These are phyloP conservation scores for Pluvialis apricaria DNA, from an alignment of 2,113 vertebrate genomes.

Conservation along the genomic window DNA sequence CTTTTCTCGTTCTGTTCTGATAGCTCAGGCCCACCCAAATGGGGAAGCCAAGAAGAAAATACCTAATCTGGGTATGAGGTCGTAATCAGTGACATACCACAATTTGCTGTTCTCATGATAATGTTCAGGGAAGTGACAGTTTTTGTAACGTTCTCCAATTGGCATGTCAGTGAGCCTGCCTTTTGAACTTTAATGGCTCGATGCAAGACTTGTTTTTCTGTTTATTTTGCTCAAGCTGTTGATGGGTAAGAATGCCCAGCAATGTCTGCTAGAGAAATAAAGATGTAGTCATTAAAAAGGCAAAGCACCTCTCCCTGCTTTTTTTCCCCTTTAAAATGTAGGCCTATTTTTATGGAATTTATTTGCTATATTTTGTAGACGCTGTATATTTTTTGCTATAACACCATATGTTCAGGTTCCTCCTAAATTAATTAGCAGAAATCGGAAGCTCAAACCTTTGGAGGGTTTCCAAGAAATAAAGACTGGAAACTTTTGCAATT, in stretches of 20 bases:
- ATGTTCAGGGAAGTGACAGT: background rate
- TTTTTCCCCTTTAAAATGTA: background rate
- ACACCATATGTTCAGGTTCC: conserved; percentile 29
- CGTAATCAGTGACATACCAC: rapidly evolving
- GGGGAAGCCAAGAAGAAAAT: rapidly evolving
- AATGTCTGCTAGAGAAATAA: background rate
- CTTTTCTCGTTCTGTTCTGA: rapidly evolving
- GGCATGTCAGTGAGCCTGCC: rapidly evolving
- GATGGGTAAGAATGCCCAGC: background rate
- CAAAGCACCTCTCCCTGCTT: background rate
- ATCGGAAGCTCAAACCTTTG: conserved; percentile 11
- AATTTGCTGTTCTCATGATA: background rate
- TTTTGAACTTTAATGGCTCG: background rate
- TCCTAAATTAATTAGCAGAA: conserved; percentile 49
- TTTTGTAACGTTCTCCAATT: background rate
- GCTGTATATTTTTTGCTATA: conserved; percentile 9
- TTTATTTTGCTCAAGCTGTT: conserved; percentile 8
- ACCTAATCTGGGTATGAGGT: background rate
- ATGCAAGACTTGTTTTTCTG: background rate
- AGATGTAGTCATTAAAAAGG: background rate
- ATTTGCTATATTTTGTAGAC: conserved; percentile 15
- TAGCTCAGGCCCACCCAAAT: background rate
- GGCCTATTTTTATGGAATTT: conserved; percentile 11
- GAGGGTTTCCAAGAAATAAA: conserved; percentile 13
- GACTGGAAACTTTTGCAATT: background rate